These are phyloP conservation scores for Noctua janthe DNA, from an alignment of 2,888 invertebrate species.

Conservation along the genomic window DNA sequence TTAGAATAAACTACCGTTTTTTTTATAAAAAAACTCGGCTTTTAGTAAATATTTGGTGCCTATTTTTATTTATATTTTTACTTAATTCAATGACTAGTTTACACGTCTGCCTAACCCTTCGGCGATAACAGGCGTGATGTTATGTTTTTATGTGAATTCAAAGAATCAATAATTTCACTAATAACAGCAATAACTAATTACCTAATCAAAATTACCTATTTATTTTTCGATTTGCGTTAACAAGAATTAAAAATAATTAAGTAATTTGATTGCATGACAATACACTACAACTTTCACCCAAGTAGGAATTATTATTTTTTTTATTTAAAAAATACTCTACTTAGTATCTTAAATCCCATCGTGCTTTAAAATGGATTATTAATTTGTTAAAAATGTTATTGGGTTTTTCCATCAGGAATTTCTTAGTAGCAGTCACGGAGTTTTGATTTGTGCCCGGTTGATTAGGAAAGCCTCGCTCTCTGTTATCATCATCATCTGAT, in stretches of 20 bases:
- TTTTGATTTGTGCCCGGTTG: no score
- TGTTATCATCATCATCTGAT: no score
- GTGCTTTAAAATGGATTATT: constrained; percentile 28
- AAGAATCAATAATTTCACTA: neutral
- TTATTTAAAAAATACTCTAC: neutral
- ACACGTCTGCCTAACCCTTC: neutral
- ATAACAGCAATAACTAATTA: neutral
- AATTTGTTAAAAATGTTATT: no score
- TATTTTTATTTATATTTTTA: no score
- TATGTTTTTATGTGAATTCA: neutral
- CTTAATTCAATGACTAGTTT: neutral
- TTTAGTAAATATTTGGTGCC: no score
- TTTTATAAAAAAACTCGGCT: neutral
- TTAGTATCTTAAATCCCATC: neutral
- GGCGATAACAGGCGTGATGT: neutral
- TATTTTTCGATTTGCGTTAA: neutral
- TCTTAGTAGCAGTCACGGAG: no score
- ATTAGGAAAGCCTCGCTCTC: no score
- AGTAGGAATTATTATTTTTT: neutral
- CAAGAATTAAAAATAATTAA: neutral
- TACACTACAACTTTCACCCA: constrained; percentile 24
- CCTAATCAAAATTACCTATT: constrained; percentile 11
- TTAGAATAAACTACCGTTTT: constrained; percentile 5
- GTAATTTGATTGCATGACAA: neutral
- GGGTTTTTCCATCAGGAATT: no score